Evolutionary conservation across 1,140 invertebrate species (phyloP), one percentile per base, ranked within the genome.

Genomic region (Lutraria rhynchaena): DNA sequence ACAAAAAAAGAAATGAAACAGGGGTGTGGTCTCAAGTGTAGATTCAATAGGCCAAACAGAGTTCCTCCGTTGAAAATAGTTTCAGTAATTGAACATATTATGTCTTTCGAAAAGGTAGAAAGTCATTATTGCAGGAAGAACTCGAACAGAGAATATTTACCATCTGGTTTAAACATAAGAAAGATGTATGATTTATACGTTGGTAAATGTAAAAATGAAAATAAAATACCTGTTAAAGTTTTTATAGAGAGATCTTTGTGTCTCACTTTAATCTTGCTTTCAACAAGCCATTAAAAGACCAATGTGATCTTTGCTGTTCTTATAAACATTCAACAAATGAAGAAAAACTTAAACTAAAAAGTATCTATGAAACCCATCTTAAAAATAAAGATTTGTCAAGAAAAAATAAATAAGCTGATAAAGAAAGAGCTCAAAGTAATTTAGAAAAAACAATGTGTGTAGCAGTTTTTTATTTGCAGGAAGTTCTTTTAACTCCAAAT

Each of bases 101-200:
- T 44, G 41, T 24, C 27, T 58, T 74, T 74, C 31, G 49, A 22
- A 41, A 37, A 15, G 9, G 24, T 74, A 9, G 69, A 51, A 33
- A 53, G 46, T 24, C 69, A 71, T 57, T 71, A 71, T 24, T 71
- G 69, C 35, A 53, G 70, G 33, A 74, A 74, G 41, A 49, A 74
- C 29, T 31, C 70, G 1, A 22, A 22, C 9, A 60, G 19, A 58
- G 3, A n/a, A 27, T 57, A 74, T 29, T 58, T 74, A n/a, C 17
- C 19, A 35, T 17, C 53, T 35, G 46, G 37, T 11, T 37, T 74
- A 37, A 74, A 29, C 58, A 27, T 74, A 22, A 60, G 5, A 57
- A 58, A 74, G 58, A 57, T 74, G 70, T 74, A 74, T 35, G 0
- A 37, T 11, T 22, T 74, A 19, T 74, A 69, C 27, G 9, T 11